phyloP scores from a whole-genome alignment of 2,113 vertebrate species.

The Macheiramphus alcinus region DNA sequence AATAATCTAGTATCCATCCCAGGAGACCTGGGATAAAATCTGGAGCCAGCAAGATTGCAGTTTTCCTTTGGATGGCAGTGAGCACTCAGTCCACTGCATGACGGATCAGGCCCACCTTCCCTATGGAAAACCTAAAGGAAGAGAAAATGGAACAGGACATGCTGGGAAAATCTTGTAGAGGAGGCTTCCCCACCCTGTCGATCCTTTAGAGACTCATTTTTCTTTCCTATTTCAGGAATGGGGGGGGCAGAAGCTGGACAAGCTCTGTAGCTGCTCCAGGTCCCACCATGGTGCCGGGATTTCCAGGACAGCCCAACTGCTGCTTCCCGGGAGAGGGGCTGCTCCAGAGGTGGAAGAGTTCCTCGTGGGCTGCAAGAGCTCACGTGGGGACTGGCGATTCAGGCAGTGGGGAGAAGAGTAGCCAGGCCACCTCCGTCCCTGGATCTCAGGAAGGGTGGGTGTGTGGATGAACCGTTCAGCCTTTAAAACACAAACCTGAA shows the following conservation, averaged over 20 bases:
- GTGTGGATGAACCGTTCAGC: background rate
- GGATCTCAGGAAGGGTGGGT: background rate
- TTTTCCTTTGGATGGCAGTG: background rate
- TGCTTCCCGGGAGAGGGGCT: background rate
- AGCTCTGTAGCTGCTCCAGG: background rate
- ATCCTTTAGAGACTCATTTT: background rate
- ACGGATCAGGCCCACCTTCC: background rate
- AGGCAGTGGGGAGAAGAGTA: background rate
- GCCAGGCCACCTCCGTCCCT: background rate
- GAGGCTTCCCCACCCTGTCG: background rate
- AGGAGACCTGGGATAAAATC: background rate
- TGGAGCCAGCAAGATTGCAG: background rate
- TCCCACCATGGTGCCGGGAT: background rate
- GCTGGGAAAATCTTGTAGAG: background rate
- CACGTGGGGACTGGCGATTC: fast-evolving
- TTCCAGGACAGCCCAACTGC: background rate
- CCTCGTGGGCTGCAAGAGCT: background rate
- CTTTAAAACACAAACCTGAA: background rate
- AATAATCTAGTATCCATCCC: background rate
- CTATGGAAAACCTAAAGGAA: background rate
- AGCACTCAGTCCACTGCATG: background rate
- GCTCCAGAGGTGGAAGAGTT: too few relatives aligned
- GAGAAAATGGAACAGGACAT: background rate
- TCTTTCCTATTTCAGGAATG: background rate
- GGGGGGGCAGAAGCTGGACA: background rate